These are phyloP conservation scores for Colletes gigas DNA, from an alignment of 1,140 invertebrate genomes.

Conservation along the genomic window DNA sequence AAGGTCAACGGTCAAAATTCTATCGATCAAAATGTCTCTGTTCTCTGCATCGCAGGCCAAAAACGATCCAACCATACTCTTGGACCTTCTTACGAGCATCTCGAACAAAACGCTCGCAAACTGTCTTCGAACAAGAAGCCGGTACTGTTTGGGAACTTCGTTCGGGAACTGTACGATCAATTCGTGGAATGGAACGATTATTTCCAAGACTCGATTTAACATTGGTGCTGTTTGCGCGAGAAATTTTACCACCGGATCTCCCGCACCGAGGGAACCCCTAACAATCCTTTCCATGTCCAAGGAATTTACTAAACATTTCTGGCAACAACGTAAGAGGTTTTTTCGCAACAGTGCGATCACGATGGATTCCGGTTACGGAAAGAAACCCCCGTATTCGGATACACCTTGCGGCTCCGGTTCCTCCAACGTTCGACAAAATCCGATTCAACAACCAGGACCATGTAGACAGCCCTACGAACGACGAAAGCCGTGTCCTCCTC, in stretches of 20 bases:
- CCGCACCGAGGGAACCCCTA: no score
- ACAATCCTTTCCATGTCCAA: background rate
- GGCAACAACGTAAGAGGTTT: background rate
- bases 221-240: background rate
- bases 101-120: background rate
- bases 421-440: background rate
- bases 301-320: background rate
- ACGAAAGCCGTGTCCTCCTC: background rate
- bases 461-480: background rate
- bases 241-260: conserved; percentile 1
- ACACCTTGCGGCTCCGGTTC: background rate
- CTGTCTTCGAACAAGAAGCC: background rate
- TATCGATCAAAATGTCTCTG: conserved; percentile 35
- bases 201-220: background rate
- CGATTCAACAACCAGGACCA: background rate
- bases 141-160: background rate
- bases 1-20: background rate
- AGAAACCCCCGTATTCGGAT: background rate
- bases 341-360: background rate
- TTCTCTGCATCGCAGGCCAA: conserved; percentile 35
- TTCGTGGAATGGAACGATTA: background rate
- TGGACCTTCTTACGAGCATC: no score
- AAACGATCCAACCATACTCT: background rate
- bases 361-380: background rate
- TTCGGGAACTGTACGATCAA: background rate